Evolutionary conservation across 2,113 vertebrate species (phyloP).

Genomic region (Oncorhynchus kisutch): DNA sequence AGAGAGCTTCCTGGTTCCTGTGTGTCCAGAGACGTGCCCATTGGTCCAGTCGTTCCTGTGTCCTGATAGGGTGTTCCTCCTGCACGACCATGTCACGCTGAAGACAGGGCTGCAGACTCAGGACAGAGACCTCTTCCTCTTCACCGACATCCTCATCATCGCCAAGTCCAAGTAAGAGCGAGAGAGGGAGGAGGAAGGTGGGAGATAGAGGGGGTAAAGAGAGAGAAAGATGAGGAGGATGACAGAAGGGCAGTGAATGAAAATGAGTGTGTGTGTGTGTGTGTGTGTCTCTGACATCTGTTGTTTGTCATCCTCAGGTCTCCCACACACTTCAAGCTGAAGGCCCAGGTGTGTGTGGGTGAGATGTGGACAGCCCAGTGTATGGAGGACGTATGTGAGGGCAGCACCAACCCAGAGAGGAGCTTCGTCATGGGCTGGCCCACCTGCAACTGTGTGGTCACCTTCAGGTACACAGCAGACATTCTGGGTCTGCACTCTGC

Average conservation of each 20-base stretch:
- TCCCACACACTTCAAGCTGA: constrained; percentile 83
- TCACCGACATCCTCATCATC: constrained; percentile 61
- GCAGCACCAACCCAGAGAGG: constrained; percentile 77
- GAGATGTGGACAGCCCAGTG: constrained; percentile 94
- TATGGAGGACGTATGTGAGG: constrained; percentile 92
- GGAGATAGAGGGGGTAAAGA: neutral
- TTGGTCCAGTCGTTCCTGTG: constrained; percentile 62
- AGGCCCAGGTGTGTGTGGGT: constrained; percentile 78
- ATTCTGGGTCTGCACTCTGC: neutral
- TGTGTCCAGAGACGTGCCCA: constrained; percentile 52
- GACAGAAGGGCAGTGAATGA: neutral
- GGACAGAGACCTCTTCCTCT: constrained; percentile 71
- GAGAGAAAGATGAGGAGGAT: too few species aligned
- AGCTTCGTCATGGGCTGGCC: constrained; percentile 98
- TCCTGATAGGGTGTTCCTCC: constrained; percentile 54
- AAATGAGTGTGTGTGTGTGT: neutral
- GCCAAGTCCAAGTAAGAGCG: constrained; percentile 66
- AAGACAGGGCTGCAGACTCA: constrained; percentile 72
- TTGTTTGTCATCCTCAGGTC: constrained; percentile 42
- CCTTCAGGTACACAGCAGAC: constrained; percentile 81
- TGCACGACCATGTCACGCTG: constrained; percentile 61
- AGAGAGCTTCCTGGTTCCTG: constrained; percentile 57
- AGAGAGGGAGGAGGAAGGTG: neutral
- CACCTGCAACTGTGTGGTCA: constrained; percentile 89
- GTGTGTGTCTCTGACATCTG: neutral